Conservation (phyloP, 2,888 invertebrate genomes). For the Poecilobothrus nobilitatus region DNA sequence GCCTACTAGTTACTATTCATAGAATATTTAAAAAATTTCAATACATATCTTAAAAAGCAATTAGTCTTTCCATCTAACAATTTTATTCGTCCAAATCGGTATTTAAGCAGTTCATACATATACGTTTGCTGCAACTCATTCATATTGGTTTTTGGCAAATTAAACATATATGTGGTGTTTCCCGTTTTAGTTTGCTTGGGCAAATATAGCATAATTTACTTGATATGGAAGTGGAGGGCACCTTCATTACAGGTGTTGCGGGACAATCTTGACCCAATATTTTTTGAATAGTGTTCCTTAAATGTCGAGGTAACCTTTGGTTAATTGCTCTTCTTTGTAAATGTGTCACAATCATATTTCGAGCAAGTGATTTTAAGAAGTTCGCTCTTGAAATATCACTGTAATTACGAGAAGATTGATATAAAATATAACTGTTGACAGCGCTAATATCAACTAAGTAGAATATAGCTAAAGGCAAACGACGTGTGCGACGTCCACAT, state of each 20-base stretch:
- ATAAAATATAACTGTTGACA: slow-evolving; percentile 15
- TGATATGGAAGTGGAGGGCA: neutral
- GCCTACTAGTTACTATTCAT: no score
- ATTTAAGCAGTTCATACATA: neutral
- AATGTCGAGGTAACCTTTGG: neutral
- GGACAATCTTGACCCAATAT: neutral
- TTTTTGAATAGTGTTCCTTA: neutral
- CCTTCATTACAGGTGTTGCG: neutral
- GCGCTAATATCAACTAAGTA: slow-evolving; percentile 16
- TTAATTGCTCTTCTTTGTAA: neutral
- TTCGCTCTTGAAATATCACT: neutral
- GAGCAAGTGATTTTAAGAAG: neutral
- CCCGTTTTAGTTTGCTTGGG: neutral
- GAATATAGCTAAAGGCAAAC: slow-evolving; percentile 2
- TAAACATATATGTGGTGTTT: neutral
- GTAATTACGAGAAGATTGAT: slow-evolving; percentile 16
- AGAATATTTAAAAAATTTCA: no score
- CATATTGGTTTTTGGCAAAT: neutral
- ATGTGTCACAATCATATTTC: neutral
- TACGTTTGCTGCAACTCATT: neutral
- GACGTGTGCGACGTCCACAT: slow-evolving; percentile 20
- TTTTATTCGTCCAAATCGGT: neutral
- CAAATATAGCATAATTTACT: neutral
- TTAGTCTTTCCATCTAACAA: neutral
- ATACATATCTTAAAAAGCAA: neutral